Conservation (phyloP, 2,797 vertebrate species). For the Darevskia mixta region DNA sequence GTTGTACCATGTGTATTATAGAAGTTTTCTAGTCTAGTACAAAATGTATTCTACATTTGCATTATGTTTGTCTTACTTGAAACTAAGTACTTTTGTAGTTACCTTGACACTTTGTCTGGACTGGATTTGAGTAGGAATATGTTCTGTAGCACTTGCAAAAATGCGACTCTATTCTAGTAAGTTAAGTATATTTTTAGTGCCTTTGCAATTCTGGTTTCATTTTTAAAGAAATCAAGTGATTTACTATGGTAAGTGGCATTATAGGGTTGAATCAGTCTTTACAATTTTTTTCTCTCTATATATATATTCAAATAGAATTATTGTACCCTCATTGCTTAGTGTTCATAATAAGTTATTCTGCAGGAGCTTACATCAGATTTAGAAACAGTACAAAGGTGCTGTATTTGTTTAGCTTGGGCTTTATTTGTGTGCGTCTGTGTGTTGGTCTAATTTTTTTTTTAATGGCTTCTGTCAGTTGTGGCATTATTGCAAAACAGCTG, state of each 20-base stretch:
- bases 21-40: neutral
- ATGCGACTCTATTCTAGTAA: neutral
- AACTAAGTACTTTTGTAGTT: neutral
- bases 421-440: neutral
- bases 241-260: neutral
- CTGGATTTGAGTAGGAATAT: neutral
- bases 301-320: neutral
- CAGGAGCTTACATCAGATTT: neutral
- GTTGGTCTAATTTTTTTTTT: neutral
- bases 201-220: neutral
- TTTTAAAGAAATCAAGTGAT: neutral
- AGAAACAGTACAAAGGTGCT: neutral
- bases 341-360: neutral
- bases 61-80: neutral
- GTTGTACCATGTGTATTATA: neutral
- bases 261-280: neutral
- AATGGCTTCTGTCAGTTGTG: neutral
- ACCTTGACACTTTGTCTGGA: neutral
- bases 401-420: neutral
- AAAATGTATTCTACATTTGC: neutral
- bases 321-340: neutral
- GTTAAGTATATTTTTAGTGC: neutral
- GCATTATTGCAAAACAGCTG: neutral
- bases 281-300: neutral
- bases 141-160: neutral